A percentile compares a stretch with the other conserved stretches of the same genome.
phyloP scores from a whole-genome alignment of 2,797 vertebrate genomes.

The Periparus ater region DNA sequence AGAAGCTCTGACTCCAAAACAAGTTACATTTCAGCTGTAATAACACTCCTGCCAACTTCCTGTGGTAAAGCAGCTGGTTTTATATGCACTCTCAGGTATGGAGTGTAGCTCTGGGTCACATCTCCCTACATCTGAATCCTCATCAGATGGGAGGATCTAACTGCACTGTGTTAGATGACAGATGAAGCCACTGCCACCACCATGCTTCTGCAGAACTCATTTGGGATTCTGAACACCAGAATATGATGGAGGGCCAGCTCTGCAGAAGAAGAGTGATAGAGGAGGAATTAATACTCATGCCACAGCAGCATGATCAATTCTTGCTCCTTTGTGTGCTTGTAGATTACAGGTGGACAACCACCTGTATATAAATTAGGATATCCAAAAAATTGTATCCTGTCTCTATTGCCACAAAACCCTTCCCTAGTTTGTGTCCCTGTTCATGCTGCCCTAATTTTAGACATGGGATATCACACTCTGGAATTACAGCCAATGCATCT shows the following conservation, averaged over 20 bases:
- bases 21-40: not conserved
- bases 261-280: not conserved
- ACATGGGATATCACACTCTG: not conserved
- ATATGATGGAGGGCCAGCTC: not conserved
- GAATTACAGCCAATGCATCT: not conserved
- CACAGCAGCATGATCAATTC: not conserved
- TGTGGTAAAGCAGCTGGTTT: not conserved
- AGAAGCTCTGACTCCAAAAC: not conserved
- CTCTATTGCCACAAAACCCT: not conserved
- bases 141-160: not conserved
- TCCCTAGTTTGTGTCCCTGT: not conserved
- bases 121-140: not conserved
- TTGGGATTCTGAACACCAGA: not conserved
- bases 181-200: not conserved
- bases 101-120: not conserved
- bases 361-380: not conserved
- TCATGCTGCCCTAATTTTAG: not conserved
- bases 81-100: not conserved
- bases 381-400: not conserved
- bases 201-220: not conserved
- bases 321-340: not conserved
- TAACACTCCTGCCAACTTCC: not conserved
- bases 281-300: not conserved
- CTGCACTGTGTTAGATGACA: not conserved
- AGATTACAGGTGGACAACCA: not conserved